These are phyloP conservation scores for Mergus octosetaceus DNA, from an alignment of 2,797 vertebrate species.

Conservation along the genomic window DNA sequence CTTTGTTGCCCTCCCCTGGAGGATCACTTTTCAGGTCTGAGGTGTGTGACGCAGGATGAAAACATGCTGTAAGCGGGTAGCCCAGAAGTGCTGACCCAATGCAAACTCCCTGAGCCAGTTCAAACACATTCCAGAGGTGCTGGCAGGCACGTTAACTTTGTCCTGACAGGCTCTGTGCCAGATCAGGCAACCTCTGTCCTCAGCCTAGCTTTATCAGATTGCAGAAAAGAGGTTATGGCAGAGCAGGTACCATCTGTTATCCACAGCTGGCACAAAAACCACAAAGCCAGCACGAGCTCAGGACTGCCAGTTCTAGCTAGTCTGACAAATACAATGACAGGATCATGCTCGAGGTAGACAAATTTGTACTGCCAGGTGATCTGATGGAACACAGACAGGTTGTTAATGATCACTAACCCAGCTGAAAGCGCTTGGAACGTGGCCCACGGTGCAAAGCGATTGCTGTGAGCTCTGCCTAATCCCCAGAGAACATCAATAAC, in stretches of 20 bases:
- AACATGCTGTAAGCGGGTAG: accelerated
- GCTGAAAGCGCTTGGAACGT: neutral
- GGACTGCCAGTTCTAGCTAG: neutral
- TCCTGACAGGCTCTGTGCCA: neutral
- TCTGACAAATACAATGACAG: neutral
- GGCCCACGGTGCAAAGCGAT: accelerated
- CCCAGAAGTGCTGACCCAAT: neutral
- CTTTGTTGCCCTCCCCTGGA: too few species aligned
- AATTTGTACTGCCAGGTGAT: neutral
- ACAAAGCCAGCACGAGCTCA: neutral
- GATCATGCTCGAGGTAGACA: neutral
- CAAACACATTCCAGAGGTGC: neutral
- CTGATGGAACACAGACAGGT: accelerated
- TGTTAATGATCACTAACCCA: neutral
- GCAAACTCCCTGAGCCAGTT: neutral
- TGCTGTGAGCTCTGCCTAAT: neutral
- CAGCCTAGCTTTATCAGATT: neutral
- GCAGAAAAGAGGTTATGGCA: neutral
- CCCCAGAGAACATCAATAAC: neutral
- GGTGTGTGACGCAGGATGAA: neutral
- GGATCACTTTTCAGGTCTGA: accelerated
- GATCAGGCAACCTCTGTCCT: conserved; percentile 4
- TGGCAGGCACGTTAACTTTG: neutral
- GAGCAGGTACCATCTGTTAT: neutral
- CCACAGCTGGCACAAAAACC: neutral